These are phyloP conservation scores for Orchesella cincta DNA, from an alignment of 1,140 invertebrate species.

Conservation along the genomic window DNA sequence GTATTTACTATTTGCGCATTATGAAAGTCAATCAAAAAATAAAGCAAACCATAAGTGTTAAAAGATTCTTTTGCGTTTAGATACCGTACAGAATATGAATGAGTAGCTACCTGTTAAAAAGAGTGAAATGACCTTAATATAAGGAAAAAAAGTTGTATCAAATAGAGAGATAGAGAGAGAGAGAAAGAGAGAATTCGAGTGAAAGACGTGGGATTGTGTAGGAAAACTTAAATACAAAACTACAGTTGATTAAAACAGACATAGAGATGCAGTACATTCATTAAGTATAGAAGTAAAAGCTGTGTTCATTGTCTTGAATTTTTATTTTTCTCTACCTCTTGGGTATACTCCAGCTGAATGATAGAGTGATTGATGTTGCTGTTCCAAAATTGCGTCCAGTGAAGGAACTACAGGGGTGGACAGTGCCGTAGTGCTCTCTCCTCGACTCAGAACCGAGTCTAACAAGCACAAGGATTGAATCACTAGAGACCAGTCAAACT, in stretches of 20 bases:
- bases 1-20: too few species aligned
- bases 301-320: slow-evolving; percentile 1
- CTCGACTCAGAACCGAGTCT: slow-evolving; percentile 50
- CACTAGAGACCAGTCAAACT: slow-evolving; percentile 54
- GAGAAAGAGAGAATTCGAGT: slow-evolving; percentile 23
- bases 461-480: slow-evolving; percentile 30
- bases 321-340: slow-evolving; percentile 46
- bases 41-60: too few species aligned
- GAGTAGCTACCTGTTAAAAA: neutral
- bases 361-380: slow-evolving; percentile 46
- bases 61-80: too few species aligned
- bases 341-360: slow-evolving; percentile 45
- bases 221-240: neutral
- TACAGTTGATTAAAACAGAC: neutral
- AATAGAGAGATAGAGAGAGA: slow-evolving; percentile 9
- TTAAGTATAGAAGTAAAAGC: neutral
- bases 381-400: slow-evolving; percentile 48
- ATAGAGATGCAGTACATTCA: neutral
- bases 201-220: slow-evolving; percentile 18
- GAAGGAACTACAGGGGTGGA: slow-evolving; percentile 48
- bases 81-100: too few species aligned
- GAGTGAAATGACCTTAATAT: neutral
- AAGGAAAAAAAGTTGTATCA: neutral
- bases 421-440: slow-evolving; percentile 50
- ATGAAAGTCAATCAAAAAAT: too few species aligned